Conservation (phyloP, 2,113 vertebrate genomes). For the Empidonax alnorum region DNA sequence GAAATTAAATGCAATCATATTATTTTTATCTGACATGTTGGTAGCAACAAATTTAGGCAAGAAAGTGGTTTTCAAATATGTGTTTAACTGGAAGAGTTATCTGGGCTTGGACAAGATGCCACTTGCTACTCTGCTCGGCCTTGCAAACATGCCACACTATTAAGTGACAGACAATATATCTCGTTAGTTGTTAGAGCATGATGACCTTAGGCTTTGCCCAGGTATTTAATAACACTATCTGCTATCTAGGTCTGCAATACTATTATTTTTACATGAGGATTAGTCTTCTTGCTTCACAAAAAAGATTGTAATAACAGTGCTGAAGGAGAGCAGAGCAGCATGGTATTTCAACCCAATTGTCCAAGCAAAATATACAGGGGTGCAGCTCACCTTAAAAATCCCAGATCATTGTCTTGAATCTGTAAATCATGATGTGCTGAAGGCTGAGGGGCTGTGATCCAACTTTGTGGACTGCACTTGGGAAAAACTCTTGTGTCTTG, state of each 20-base stretch:
- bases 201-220: slow-evolving; percentile 71
- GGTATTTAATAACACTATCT: slow-evolving; percentile 74
- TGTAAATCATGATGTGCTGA: not conserved
- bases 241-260: slow-evolving; percentile 37
- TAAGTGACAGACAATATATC: slow-evolving; percentile 64
- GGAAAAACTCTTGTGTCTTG: not conserved
- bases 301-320: slow-evolving; percentile 35
- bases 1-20: not conserved
- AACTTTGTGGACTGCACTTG: rapidly evolving
- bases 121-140: slow-evolving; percentile 3
- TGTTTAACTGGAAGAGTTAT: slow-evolving; percentile 37
- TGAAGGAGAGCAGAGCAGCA: slow-evolving; percentile 32
- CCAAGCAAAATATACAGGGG: slow-evolving; percentile 4
- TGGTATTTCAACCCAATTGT: slow-evolving; percentile 32
- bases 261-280: slow-evolving; percentile 60
- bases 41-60: slow-evolving; percentile 47
- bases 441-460: not conserved
- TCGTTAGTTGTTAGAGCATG: slow-evolving; percentile 68
- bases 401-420: not conserved
- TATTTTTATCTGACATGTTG: slow-evolving; percentile 9
- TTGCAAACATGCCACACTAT: slow-evolving; percentile 30
- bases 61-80: slow-evolving; percentile 47
- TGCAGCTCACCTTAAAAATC: not conserved
- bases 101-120: slow-evolving; percentile 8
- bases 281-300: slow-evolving; percentile 62